Conservation (phyloP, 2,113 vertebrate species). For the Salvelinus alpinus region DNA sequence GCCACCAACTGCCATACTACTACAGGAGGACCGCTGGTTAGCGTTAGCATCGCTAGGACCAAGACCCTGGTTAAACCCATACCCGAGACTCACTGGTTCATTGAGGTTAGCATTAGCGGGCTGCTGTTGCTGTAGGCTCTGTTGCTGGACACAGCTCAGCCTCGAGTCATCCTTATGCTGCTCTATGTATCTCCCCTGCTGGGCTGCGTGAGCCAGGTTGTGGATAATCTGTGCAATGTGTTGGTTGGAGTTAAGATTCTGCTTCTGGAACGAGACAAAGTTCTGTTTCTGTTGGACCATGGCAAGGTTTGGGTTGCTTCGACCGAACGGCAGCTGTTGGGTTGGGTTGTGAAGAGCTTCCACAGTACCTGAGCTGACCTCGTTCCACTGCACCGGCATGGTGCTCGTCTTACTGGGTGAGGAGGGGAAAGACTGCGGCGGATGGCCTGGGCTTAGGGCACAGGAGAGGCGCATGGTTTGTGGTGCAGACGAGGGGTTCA, state of each 20-base stretch:
- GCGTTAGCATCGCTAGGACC: slow-evolving; percentile 53
- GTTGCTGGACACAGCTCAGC: slow-evolving; percentile 70
- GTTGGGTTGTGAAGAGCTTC: slow-evolving; percentile 67
- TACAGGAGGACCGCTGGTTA: slow-evolving; percentile 68
- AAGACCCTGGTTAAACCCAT: slow-evolving; percentile 64
- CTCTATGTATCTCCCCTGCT: slow-evolving; percentile 59
- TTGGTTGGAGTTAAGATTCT: slow-evolving; percentile 64
- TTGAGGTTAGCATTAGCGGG: slow-evolving; percentile 49
- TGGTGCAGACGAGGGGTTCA: background rate
- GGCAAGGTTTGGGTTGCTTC: slow-evolving; percentile 67
- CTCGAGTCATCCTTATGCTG: slow-evolving; percentile 66
- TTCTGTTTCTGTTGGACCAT: slow-evolving; percentile 84
- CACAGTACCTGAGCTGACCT: slow-evolving; percentile 80
- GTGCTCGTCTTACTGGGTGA: slow-evolving; percentile 60
- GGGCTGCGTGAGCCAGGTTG: slow-evolving; percentile 47
- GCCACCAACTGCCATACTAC: slow-evolving; percentile 42
- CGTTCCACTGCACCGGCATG: slow-evolving; percentile 84
- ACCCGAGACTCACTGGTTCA: slow-evolving; percentile 52
- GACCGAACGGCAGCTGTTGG: slow-evolving; percentile 53
- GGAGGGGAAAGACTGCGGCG: slow-evolving; percentile 46
- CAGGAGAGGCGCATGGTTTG: slow-evolving; percentile 9
- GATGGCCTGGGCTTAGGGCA: slow-evolving; percentile 44
- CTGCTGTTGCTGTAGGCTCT: slow-evolving; percentile 56
- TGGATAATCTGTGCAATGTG: slow-evolving; percentile 71
- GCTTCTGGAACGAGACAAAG: slow-evolving; percentile 73